phyloP scores from a whole-genome alignment of 2,113 vertebrate species.

The Plecotus auritus region DNA sequence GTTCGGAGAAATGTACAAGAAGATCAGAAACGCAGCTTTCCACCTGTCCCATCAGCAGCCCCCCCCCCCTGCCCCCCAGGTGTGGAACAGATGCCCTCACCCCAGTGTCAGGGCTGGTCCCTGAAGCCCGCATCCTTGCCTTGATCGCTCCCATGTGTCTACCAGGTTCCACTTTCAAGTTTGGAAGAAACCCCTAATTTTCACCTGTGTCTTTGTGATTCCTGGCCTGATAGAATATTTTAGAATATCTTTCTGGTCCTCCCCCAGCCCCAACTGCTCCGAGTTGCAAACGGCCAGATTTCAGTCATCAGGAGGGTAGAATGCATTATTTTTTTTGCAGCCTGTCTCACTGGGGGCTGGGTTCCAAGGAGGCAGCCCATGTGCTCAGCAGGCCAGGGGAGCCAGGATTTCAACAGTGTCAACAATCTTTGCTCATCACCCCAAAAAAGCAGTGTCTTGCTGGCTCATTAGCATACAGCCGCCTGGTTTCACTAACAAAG shows the following conservation, averaged over 20 bases:
- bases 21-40: neutral
- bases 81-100: neutral
- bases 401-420: constrained; percentile 81
- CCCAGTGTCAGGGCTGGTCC: no score
- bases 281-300: constrained; percentile 57
- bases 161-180: neutral
- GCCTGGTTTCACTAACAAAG: constrained; percentile 81
- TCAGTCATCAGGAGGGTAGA: constrained; percentile 61
- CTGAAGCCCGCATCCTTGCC: neutral
- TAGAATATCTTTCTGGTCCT: neutral
- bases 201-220: constrained; percentile 34
- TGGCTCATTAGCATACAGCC: constrained; percentile 81
- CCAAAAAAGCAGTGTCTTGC: constrained; percentile 76
- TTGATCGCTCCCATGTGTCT: neutral
- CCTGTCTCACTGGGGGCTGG: constrained; percentile 74
- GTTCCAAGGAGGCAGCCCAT: constrained; percentile 77
- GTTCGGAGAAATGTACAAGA: neutral
- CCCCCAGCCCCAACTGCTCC: neutral
- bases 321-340: constrained; percentile 74
- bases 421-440: constrained; percentile 80
- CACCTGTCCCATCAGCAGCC: neutral
- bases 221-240: neutral
- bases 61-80: neutral
- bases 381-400: constrained; percentile 74
- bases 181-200: neutral